phyloP scores from a whole-genome alignment of 92 coral and sea anemone genomes.

The Pocillopora grandis region DNA sequence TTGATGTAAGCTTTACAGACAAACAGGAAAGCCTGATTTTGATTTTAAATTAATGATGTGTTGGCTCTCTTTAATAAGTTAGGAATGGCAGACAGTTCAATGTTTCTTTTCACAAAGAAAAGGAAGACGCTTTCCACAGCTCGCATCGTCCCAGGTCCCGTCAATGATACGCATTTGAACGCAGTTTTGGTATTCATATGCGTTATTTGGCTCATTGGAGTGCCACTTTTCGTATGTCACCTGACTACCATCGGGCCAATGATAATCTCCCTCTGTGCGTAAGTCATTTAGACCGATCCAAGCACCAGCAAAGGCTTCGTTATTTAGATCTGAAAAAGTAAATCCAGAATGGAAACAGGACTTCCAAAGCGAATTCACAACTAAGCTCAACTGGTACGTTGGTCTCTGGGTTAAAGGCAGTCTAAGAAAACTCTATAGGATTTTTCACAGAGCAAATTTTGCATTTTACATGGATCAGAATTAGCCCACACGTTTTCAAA shows the following conservation, averaged over 20 bases:
- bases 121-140: slow-evolving; percentile 1
- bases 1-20: no score
- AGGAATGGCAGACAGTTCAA: background rate
- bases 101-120: slow-evolving; percentile 22
- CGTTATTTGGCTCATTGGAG: background rate
- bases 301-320: background rate
- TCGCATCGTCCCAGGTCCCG: slow-evolving; percentile 24
- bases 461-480: no score
- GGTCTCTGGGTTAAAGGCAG: no score
- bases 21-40: no score
- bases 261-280: slow-evolving; percentile 35
- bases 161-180: background rate
- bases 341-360: no score
- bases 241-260: slow-evolving; percentile 49
- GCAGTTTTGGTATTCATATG: background rate
- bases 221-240: slow-evolving; percentile 26
- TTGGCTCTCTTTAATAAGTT: no score
- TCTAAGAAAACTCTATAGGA: no score
- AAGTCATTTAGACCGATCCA: slow-evolving; percentile 64
- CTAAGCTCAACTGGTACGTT: no score
- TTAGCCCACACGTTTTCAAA: no score
- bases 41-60: no score
- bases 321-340: background rate
- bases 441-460: no score
- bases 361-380: background rate